phyloP scores from a whole-genome alignment of 2,888 invertebrate species.

The Torymus aiolomorphi region DNA sequence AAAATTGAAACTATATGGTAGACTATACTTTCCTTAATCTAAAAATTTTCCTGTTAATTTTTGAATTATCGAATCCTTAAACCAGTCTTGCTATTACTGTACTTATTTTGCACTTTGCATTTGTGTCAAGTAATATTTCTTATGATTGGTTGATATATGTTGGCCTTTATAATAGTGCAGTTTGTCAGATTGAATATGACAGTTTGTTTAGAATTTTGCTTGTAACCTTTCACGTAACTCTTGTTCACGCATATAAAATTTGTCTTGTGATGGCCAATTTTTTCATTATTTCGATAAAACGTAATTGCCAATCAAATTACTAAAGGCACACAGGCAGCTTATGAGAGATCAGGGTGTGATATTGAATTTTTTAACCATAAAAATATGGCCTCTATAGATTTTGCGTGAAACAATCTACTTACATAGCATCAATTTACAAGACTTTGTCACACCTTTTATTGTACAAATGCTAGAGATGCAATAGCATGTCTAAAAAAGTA shows the following conservation, averaged over 20 bases:
- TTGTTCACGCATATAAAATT: not conserved
- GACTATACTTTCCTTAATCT: not conserved
- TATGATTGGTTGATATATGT: not conserved
- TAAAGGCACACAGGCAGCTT: slow-evolving; percentile 28
- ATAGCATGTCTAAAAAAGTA: slow-evolving; percentile 6
- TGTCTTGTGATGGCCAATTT: slow-evolving; percentile 45
- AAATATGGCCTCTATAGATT: slow-evolving; percentile 12
- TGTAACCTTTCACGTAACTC: not conserved
- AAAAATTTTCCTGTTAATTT: not conserved
- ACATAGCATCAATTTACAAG: slow-evolving; percentile 10
- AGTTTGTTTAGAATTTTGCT: slow-evolving; percentile 17
- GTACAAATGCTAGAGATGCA: not conserved
- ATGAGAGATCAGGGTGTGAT: slow-evolving; percentile 7
- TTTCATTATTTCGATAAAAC: slow-evolving; percentile 15
- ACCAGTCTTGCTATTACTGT: slow-evolving; percentile 17
- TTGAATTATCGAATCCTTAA: slow-evolving; percentile 1
- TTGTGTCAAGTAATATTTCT: too few relatives aligned
- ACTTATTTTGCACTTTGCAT: not conserved
- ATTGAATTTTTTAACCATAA: slow-evolving; percentile 9
- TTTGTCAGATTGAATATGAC: not conserved
- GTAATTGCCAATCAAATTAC: not conserved
- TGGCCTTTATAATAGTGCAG: not conserved
- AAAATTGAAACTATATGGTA: not conserved
- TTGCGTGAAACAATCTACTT: slow-evolving; percentile 3
- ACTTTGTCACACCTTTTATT: slow-evolving; percentile 1